Evolutionary conservation across 2,888 invertebrate species (phyloP), one percentile per base, ranked within the genome.

Genomic region (Galerucella pusilla): DNA sequence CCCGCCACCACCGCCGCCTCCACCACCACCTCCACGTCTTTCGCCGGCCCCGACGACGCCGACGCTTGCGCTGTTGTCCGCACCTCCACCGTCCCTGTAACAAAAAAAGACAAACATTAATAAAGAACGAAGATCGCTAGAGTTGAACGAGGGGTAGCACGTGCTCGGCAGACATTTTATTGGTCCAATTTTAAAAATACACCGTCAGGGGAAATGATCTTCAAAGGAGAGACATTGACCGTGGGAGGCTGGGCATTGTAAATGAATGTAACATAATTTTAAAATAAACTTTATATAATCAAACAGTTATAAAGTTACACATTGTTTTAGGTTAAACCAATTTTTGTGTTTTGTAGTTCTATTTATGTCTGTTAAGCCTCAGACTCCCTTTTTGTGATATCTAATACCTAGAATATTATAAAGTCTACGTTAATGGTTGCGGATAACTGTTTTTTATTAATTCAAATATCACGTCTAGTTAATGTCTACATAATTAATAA

Each of bases 51-150:
- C 78, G 72, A 79, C 80, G 73, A 81, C 82, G 70, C 75, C 74
- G 54, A 68, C 71, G 57, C 69, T 68, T 67, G 68, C 76, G 76
- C 76, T 73, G 74, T 77, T 79, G 77, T 77, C 78, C 68, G 77
- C 79, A 68, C 79, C 80, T 71, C 82, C 64, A 46, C 73, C 83
- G 82, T 82, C 82, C 80, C 82, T 82, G 81, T 59, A 80, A 81
- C 77, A 77, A 74, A 64, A 78, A 77, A n/a, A 63, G 63, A 63
- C 28, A 61, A 28, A 61, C 11, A 14, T 12, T 14, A 60, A 9
- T 35, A 49, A 49, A 0, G 59, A 60, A 20, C 25, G 25, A 60
- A n/a, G 52, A 61, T n/a, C 61, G 28, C 35, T 61, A 28, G 10
- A 28, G n/a, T 10, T 9, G 11, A n/a, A 20, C n/a, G 68, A 49